Evolutionary conservation across 2,888 invertebrate species (phyloP), one percentile per base, ranked within the genome.

Genomic region (Ferdinandea cuprea): DNA sequence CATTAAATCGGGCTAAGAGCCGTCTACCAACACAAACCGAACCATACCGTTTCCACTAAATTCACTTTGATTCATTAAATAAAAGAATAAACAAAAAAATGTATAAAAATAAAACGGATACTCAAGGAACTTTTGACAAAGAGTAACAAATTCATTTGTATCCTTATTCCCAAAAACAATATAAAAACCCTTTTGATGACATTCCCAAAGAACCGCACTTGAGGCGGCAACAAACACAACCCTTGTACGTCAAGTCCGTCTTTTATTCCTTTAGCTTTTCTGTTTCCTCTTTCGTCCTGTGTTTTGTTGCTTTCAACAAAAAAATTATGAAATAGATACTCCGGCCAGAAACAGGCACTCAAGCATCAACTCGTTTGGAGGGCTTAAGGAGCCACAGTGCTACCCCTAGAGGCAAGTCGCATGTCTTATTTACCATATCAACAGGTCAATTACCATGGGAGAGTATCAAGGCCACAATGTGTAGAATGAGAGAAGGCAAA

Each of bases 391-490:
- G 71, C 77, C 71, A n/a, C n/a, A n/a, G n/a, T n/a, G 59, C 48
- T 71, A 76, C 63, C 65, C 71, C 77, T 19, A 40, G 66, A 42
- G 71, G 61, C 77, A 42, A 71, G 81, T 77, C 71, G 77, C 66
- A 77, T 81, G 77, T 72, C 77, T 81, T 81, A 66, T 81, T 81
- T 77, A 77, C 71, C 81, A 81, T 71, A 81, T 81, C 81, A 77
- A 81, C 81, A 81, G 81, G 81, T 81, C 81, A 81, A 81, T 81
- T 81, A 77, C 66, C 81, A 66, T 77, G 81, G 77, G 77, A 71
- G 44, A 11, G 19, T 44, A 81, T 66, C 37, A 25, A 52, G 61
- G 65, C 77, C 58, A 81, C 81, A 81, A 81, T 71, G 71, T 65
- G 65, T 52, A 46, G 17, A 42, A 11, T 13, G 32, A 15, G 52